These are phyloP conservation scores for Labeo rohita DNA, from an alignment of 2,113 vertebrate genomes.

Conservation along the genomic window DNA sequence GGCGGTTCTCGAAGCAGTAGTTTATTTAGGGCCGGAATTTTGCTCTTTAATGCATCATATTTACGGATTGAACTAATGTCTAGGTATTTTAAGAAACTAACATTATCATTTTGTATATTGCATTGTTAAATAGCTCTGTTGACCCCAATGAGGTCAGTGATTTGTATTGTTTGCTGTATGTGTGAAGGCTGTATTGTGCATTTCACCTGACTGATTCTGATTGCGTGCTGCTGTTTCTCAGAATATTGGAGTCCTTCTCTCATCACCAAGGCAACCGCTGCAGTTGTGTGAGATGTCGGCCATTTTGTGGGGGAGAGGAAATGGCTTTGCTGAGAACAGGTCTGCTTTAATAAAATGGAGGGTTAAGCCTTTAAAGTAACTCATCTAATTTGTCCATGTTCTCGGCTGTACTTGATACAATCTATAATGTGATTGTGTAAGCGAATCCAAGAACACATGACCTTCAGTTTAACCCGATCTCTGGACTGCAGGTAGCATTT, in stretches of 20 bases:
- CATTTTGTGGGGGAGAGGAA: constrained; percentile 56
- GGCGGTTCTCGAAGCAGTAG: neutral
- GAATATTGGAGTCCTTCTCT: constrained; percentile 43
- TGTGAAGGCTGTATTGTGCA: neutral
- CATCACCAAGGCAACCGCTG: constrained; percentile 59
- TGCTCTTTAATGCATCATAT: neutral
- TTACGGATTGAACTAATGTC: neutral
- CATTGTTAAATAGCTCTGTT: neutral
- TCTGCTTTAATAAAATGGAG: constrained; percentile 55
- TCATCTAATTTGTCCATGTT: constrained; percentile 34
- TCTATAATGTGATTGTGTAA: constrained; percentile 34
- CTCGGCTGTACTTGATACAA: neutral
- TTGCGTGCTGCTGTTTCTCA: constrained; percentile 38
- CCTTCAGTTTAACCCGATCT: neutral
- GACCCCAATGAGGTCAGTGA: neutral
- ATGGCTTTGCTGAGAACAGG: constrained; percentile 13
- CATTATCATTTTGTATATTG: neutral
- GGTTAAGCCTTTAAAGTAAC: constrained; percentile 40
- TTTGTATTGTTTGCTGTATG: neutral
- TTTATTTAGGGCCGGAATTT: neutral
- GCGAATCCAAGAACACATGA: neutral
- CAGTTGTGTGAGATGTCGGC: constrained; percentile 52
- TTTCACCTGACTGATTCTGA: constrained; percentile 17
- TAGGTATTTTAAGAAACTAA: neutral
- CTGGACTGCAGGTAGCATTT: neutral